Evolutionary conservation across 23 tunicate species (phyloP), one percentile per base, ranked within the genome.

Genomic region (Styela plicata): DNA sequence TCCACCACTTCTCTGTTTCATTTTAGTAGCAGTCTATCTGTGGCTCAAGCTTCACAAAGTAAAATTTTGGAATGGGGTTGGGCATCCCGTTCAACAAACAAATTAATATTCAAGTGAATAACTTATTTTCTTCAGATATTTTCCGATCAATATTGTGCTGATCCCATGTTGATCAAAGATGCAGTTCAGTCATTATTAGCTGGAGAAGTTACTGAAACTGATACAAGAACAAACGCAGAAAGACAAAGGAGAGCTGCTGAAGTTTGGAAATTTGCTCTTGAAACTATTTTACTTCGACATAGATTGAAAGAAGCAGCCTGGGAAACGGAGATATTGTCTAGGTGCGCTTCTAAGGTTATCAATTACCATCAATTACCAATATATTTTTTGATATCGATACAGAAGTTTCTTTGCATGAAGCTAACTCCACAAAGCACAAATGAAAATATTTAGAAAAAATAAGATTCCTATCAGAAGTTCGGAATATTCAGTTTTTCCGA

Each of bases 261-360:
- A 22, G 33, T 77, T 34, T 87, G 91, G 91, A 83, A 10, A 70
- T 70, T 25, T 28, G 77, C 82, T 20, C 26, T 91, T 22, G 97
- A 91, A 31, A 68, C 73, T 52, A 80, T 91, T 0, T 83, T 91
- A 74, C 77, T 91, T 52, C 79, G 90, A 61, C 85, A 87, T 34
- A 63, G 97, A 26, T 74, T 91, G 73, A 36, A 82, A 27, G 89
- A 91, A 44, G 86, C 88, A 1, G 88, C 91, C 23, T 86, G 88
- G 86, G 97, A 91, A 37, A 91, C 97, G 28, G 97, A 91, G 33
- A 83, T 86, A 23, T 63, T 91, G 17, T 29, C 88, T 65, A 83
- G 91, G 97, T 91, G 25, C 52, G n/a, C n/a, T n/a, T n/a, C n/a
- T n/a, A n/a, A n/a, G n/a, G n/a, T n/a, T n/a, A n/a, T n/a, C n/a